Base-by-base conservation (phyloP, 2,797 vertebrate species). In the Poeciliopsis gracilis region DNA sequence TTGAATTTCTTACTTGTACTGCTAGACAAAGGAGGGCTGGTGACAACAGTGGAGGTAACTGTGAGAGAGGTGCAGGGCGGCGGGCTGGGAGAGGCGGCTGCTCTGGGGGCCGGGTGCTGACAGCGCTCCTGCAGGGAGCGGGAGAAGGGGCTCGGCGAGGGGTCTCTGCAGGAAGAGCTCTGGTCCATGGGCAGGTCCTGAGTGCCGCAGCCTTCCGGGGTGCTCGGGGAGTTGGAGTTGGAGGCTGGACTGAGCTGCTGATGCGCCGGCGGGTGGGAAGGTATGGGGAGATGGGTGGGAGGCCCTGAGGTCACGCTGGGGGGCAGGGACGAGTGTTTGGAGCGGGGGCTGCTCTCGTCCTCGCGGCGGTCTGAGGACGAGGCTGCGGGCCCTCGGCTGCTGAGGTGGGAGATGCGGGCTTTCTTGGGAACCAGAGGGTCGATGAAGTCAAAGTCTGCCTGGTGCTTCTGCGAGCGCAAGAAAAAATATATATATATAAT, bases 351-450 rank as follows among this genome's bases (percentile, higher is more conserved):
- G 78, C 89, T 82, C 78, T 95, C 94, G 2, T 95, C 94, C 84
- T 93, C 87, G 45, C 88, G 92, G 81, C 90, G 95, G 89, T 92
- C 96, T 61, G 90, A 94, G 59, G 86, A 88, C 59, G 90, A 84
- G 0, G 94, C 84, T 1, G 91, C 90, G 0, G 94, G 94, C 72
- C 95, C 94, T 86, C 96, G 95, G 51, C 89, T 97, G 85, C 83
- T 96, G 84, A 97, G 94, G 90, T 96, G 97, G 88, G 97, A 97
- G 91, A 97, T 97, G 80, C 97, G 96, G 79, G 95, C 93, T 94
- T 97, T 98, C 90, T 98, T 98, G 81, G 91, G 95, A 77, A 96
- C 95, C 92, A 97, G 87, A 43, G 97, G 97, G 88, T 96, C 94
- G 1, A 96, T 97, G 89, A 97, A 97, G 81, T 97, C 94, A 4